phyloP scores from a whole-genome alignment of 2,888 invertebrate genomes.

The Pandemis heparana region DNA sequence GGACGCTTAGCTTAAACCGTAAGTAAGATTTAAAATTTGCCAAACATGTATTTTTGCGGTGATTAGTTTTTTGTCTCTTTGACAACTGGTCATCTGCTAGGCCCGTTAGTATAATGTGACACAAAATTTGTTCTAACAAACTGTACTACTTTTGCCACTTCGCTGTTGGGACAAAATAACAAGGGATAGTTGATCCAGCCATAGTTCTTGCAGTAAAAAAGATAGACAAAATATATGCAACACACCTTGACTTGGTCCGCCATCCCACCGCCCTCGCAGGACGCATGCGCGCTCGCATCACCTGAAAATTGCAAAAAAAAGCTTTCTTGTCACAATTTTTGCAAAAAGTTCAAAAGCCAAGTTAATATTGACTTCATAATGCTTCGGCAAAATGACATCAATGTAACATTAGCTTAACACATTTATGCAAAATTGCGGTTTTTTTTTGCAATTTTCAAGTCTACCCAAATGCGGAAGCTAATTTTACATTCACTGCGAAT shows the following conservation, averaged over 20 bases:
- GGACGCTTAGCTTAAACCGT: too few species aligned
- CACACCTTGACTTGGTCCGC: constrained; percentile 19
- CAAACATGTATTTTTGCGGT: too few species aligned
- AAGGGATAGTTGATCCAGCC: too few species aligned
- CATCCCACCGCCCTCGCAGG: not conserved
- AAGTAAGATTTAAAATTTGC: too few species aligned
- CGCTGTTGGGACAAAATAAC: too few species aligned
- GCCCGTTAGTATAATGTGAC: too few species aligned
- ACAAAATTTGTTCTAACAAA: too few species aligned
- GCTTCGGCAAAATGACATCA: constrained; percentile 40
- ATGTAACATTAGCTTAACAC: constrained; percentile 43
- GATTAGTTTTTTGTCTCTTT: too few species aligned
- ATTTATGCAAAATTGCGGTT: constrained; percentile 39
- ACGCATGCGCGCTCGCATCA: constrained; percentile 12
- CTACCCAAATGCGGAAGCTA: constrained; percentile 40
- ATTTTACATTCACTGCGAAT: constrained; percentile 35
- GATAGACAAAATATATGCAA: not conserved
- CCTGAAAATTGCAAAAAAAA: constrained; percentile 41
- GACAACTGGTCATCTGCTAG: too few species aligned
- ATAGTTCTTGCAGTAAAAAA: too few species aligned
- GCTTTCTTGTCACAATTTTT: constrained; percentile 21
- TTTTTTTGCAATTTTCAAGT: constrained; percentile 40
- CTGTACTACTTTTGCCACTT: too few species aligned
- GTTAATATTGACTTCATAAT: constrained; percentile 36
- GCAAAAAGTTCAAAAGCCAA: constrained; percentile 38